Evolutionary conservation across 1,140 invertebrate genomes (phyloP), one percentile per base, ranked within the genome.

Genomic region (Drosophila truncata): DNA sequence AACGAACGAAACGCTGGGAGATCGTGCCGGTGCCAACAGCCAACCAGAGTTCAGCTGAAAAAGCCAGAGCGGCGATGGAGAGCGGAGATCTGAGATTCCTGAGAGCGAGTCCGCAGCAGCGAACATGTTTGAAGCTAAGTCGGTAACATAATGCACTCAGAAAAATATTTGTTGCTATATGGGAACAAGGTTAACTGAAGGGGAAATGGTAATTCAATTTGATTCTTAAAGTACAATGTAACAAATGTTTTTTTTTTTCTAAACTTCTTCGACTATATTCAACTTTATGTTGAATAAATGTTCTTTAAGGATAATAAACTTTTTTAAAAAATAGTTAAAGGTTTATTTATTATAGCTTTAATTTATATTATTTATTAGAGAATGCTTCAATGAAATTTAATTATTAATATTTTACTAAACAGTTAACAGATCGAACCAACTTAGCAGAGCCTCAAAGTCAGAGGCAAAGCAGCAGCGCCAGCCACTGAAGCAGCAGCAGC

Each of bases 1-100:
- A 88, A 88, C 80, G 86, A 84, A 84, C 84, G 67, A 87, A 80
- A 78, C 76, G 63, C 65, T 69, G 35, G 25, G 42, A 77, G 80
- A 87, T 88, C 80, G 84, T 80, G 84, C 66, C 72, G 63, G 63
- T 42, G 58, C 63, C 60, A 87, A 78, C 84, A 88, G 80, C 84
- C 84, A 88, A 88, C 84, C 84, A 88, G 64, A 88, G 63, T 66
- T 70, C 69, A 88, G 84, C 84, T 54, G 16, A 35, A 52, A 41
- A 14, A 35, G 37, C 20, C n/a, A 20, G 59, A 50, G 20, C 20
- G 14, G 46, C 61, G 37, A 25, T 16, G 8, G 44, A 58, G 70
- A 76, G 60, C 29, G 16, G 23, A 35, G 37, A 44, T 37, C 4
- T 29, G 23, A 52, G 46, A 35, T 49, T 11, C 2, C 27, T 18